Evolutionary conservation across 2,797 vertebrate species (phyloP).

Genomic region (Heliangelus exortis): DNA sequence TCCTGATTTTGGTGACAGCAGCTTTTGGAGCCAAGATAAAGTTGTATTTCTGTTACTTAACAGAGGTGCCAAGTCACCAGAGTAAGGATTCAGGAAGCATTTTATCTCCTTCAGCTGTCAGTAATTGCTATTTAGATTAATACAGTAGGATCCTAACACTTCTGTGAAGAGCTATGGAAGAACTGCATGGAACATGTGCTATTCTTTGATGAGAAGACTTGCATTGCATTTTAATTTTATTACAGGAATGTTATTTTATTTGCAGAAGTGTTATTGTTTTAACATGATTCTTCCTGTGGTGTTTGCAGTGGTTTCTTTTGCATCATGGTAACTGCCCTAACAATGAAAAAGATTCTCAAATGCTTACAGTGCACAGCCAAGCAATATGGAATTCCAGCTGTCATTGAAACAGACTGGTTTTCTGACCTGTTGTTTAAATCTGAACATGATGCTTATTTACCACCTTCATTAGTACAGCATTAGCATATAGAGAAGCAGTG

Average conservation of each 20-base stretch:
- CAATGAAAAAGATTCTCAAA: background rate
- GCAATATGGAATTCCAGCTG: background rate
- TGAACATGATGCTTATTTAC: slow-evolving; percentile 55
- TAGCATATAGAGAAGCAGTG: slow-evolving; percentile 38
- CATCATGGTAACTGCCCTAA: background rate
- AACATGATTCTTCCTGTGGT: background rate
- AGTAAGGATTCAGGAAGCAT: background rate
- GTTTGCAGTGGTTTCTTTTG: background rate
- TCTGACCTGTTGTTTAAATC: slow-evolving; percentile 51
- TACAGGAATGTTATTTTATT: background rate
- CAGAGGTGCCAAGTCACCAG: background rate
- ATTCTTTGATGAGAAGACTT: background rate
- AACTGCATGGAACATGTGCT: background rate
- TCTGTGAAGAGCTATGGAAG: background rate
- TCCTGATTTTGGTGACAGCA: background rate
- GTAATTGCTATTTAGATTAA: background rate
- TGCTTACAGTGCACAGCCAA: background rate
- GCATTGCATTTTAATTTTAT: background rate
- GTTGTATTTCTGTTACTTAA: background rate
- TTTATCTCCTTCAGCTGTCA: background rate
- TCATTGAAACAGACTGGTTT: slow-evolving; percentile 1
- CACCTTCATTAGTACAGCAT: slow-evolving; percentile 28
- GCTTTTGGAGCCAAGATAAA: background rate
- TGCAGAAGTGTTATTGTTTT: background rate
- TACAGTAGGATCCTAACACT: background rate